phyloP scores from a whole-genome alignment of 1,140 invertebrate species.

The Drosophila parvula region DNA sequence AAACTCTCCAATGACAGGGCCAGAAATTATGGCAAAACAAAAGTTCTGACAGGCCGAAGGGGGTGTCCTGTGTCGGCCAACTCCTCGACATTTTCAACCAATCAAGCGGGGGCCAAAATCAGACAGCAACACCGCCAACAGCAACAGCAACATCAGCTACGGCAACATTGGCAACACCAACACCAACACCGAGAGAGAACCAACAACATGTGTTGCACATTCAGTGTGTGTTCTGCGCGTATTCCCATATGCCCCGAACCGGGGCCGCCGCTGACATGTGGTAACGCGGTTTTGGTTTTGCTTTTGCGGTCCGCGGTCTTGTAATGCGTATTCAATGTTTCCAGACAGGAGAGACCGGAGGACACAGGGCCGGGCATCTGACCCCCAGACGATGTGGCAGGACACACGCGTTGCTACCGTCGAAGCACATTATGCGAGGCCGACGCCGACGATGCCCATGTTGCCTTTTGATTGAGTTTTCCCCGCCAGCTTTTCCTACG shows the following conservation, averaged over 20 bases:
- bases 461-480: conserved; percentile 78
- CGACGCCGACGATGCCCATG: conserved; percentile 58
- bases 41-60: conserved; percentile 51
- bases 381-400: conserved; percentile 70
- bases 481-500: conserved; percentile 65
- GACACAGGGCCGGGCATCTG: conserved; percentile 45
- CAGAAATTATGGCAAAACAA: conserved; percentile 78
- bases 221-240: conserved; percentile 42
- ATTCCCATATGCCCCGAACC: conserved; percentile 77
- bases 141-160: conserved; percentile 26
- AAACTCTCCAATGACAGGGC: conserved; percentile 65
- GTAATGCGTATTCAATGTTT: conserved; percentile 81
- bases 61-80: conserved; percentile 26
- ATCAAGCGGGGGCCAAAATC: conserved; percentile 69
- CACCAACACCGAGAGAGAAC: conserved; percentile 29
- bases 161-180: conserved; percentile 39
- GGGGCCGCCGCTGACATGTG: conserved; percentile 72
- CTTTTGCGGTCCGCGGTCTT: conserved; percentile 70
- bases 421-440: conserved; percentile 66
- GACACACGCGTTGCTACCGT: conserved; percentile 64
- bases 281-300: conserved; percentile 81
- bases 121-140: conserved; percentile 54
- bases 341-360: conserved; percentile 64
- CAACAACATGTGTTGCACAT: conserved; percentile 81
- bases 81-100: conserved; percentile 67